Evolutionary conservation across 2,888 invertebrate species (phyloP), one percentile per base, ranked within the genome.

Genomic region (Caenorhabditis sp.): DNA sequence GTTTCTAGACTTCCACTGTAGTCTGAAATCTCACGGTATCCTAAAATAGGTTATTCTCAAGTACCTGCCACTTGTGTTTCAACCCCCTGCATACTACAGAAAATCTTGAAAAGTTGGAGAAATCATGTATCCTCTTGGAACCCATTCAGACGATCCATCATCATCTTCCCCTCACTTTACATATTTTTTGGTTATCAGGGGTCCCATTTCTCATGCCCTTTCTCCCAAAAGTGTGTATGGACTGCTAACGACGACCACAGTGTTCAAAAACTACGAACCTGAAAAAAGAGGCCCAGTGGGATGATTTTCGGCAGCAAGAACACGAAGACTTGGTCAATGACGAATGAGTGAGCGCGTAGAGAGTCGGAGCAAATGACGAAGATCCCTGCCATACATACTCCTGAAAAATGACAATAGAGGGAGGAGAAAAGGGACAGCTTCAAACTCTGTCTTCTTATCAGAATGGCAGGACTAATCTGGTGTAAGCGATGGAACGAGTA

Each of bases 291-390:
- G 44, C 89, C 88, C 47, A 90, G 84, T n/a, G 90, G 90, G 56
- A 90, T 90, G 59, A 89, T 80, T 61, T 88, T 86, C 0, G 90
- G 90, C 8, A 90, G 85, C 24, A 90, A 64, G 31, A 88, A 85
- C 35, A 90, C 90, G 51, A 90, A 90, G 16, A 88, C 63, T 80
- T 90, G 90, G 76, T 90, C 90, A 59, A 90, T 82, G 59, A 85
- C 70, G 72, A 87, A 88, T 51, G 82, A 87, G 72, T 90, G 87
- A 1, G 90, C 88, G 22, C 90, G 64, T 1, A 90, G 70, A 0
- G 89, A 89, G 75, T 90, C 90, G 31, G 90, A 87, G 47, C 86
- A 87, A 41, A 90, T 90, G 31, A 90, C 90, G 47, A 90, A 80
- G 63, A 90, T 88, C 26, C 90, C 90, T 14, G 88, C 87, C 82